These are phyloP conservation scores for Dinocampus coccinellae DNA, from an alignment of 2,888 invertebrate species.

Conservation along the genomic window DNA sequence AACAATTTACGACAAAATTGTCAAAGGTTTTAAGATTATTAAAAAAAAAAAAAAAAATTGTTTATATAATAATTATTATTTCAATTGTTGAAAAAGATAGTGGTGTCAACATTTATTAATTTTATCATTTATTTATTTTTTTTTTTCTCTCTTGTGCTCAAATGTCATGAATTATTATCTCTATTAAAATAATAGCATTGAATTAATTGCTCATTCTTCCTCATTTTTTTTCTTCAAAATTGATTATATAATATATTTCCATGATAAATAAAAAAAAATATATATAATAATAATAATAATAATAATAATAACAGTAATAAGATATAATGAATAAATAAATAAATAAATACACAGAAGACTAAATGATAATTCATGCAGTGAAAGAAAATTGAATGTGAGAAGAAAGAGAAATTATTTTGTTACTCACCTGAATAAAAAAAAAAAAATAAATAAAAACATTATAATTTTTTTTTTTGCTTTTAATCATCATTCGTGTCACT, in stretches of 20 bases:
- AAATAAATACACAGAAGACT: background rate
- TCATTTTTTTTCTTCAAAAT: background rate
- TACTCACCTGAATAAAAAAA: background rate
- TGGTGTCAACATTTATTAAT: too few relatives aligned
- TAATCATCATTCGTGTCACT: conserved; percentile 1
- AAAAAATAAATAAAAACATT: background rate
- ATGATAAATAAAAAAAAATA: background rate
- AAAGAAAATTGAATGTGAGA: background rate
- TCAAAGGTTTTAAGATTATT: conserved; percentile 39
- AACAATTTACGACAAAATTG: conserved; percentile 42
- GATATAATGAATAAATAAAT: background rate
- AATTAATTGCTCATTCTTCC: conserved; percentile 1
- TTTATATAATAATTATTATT: conserved; percentile 15
- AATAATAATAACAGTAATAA: background rate
- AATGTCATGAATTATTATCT: background rate
- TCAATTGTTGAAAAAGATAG: background rate
- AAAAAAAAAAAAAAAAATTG: conserved; percentile 40
- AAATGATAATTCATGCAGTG: background rate
- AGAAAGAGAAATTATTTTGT: background rate
- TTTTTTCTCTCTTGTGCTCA: background rate
- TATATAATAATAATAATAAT: too few relatives aligned
- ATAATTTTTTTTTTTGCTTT: conserved; percentile 12
- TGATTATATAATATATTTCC: background rate
- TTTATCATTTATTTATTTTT: background rate
- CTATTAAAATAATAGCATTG: background rate